Conservation (phyloP, 2,797 vertebrate species). For the Varecia variegata region DNA sequence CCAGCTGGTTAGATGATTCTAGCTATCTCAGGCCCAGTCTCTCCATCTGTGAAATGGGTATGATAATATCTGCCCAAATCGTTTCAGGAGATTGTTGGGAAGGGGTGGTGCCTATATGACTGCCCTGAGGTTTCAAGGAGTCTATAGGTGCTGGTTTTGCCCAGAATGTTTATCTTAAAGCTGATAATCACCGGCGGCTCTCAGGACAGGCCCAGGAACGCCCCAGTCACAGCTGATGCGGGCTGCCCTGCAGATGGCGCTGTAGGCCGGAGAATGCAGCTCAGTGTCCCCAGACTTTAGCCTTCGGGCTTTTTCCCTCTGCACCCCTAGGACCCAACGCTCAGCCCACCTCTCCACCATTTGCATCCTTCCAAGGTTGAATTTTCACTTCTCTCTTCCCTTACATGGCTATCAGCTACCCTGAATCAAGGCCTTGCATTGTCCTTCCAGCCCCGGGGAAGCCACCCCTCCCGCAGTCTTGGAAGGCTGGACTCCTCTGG, state of each 20-base stretch:
- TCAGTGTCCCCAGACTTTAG: neutral
- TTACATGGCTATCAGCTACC: neutral
- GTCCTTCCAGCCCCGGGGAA: neutral
- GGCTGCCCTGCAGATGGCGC: too few species aligned
- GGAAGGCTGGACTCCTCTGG: neutral
- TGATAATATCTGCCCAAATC: neutral
- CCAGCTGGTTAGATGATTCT: neutral
- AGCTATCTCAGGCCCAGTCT: neutral
- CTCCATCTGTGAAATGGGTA: neutral
- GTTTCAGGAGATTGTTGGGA: neutral
- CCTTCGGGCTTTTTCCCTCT: neutral
- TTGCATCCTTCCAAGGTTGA: neutral
- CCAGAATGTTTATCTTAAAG: neutral
- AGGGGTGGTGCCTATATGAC: neutral
- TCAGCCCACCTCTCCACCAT: neutral
- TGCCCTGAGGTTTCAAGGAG: neutral
- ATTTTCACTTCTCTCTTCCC: neutral
- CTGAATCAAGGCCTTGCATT: neutral
- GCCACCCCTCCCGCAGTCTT: neutral
- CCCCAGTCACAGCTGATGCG: too few species aligned
- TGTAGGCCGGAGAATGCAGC: too few species aligned
- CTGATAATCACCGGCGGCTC: neutral
- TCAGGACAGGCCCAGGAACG: too few species aligned
- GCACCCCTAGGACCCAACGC: rapidly evolving
- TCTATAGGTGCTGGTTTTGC: neutral